A percentile compares a stretch with the other conserved stretches of the same genome.
Conservation (phyloP, 2,888 invertebrate species). For the Sipha maydis region DNA sequence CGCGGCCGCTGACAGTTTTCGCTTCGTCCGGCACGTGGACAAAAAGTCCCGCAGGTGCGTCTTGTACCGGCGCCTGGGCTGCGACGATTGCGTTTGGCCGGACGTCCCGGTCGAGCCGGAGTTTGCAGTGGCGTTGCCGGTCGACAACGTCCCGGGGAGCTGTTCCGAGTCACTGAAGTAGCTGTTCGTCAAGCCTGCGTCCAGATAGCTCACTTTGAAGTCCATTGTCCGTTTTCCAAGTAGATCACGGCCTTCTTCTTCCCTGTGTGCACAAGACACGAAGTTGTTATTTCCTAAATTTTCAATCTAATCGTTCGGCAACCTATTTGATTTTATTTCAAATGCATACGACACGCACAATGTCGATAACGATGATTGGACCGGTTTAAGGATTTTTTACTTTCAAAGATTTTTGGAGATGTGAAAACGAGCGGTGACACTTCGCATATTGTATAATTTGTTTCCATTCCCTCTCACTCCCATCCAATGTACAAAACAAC, state of each 20-base stretch:
- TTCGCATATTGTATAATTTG: no score
- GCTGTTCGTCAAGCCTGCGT: conserved; percentile 89
- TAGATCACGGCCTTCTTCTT: conserved; percentile 97
- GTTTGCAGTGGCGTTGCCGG: conserved; percentile 67
- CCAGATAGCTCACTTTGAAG: conserved; percentile 97
- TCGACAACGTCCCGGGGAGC: conserved; percentile 71
- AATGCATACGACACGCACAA: no score
- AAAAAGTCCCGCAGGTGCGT: conserved; percentile 92
- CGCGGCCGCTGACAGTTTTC: conserved; percentile 71
- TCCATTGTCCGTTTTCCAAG: conserved; percentile 98
- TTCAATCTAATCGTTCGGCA: no score
- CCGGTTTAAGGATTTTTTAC: no score
- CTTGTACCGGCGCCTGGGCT: conserved; percentile 85
- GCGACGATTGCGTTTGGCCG: conserved; percentile 75
- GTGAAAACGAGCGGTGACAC: no score
- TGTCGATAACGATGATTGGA: no score
- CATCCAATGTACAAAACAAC: no score
- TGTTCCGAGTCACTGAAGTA: conserved; percentile 90
- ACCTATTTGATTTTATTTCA: no score
- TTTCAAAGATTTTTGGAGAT: no score
- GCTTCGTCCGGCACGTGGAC: conserved; percentile 88
- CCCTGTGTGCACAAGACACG: conserved; percentile 73
- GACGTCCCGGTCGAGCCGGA: conserved; percentile 45
- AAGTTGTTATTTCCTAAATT: background rate
- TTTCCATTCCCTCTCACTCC: no score